These are phyloP conservation scores for Vulpes ferrilata DNA, from an alignment of 2,113 vertebrate genomes.

Conservation along the genomic window DNA sequence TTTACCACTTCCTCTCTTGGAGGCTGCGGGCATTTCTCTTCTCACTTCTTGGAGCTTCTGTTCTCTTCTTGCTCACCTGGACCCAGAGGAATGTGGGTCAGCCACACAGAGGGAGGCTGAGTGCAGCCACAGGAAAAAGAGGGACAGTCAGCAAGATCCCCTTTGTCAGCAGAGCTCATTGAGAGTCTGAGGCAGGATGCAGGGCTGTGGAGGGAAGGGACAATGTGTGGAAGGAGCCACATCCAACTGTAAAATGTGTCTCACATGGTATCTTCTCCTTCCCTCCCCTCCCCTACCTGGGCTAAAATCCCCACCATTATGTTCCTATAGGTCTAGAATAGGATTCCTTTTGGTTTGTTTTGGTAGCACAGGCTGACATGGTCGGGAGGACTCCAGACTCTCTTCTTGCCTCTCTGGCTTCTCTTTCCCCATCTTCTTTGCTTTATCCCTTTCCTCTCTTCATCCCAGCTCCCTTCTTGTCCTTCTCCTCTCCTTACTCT, in stretches of 20 bases:
- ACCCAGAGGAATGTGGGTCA: slow-evolving; percentile 28
- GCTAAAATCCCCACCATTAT: not conserved
- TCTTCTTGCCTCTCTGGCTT: not conserved
- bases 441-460: not conserved
- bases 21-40: not conserved
- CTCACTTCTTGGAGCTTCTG: slow-evolving; percentile 14
- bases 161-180: too few species aligned
- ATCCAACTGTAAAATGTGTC: not conserved
- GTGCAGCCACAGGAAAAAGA: not conserved
- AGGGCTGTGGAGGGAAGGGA: not conserved
- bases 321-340: not conserved
- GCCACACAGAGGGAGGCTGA: not conserved
- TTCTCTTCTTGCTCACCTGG: slow-evolving; percentile 17
- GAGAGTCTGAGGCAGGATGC: not conserved
- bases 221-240: not conserved
- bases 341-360: not conserved
- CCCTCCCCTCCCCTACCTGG: not conserved
- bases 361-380: too few species aligned
- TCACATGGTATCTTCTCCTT: not conserved
- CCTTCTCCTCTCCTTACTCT: not conserved
- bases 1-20: not conserved
- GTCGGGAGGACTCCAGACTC: not conserved
- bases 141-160: not conserved
- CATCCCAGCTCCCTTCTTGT: not conserved
- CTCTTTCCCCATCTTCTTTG: not conserved